phyloP scores from a whole-genome alignment of 2,113 vertebrate genomes.

The Chlamydotis undulata region DNA sequence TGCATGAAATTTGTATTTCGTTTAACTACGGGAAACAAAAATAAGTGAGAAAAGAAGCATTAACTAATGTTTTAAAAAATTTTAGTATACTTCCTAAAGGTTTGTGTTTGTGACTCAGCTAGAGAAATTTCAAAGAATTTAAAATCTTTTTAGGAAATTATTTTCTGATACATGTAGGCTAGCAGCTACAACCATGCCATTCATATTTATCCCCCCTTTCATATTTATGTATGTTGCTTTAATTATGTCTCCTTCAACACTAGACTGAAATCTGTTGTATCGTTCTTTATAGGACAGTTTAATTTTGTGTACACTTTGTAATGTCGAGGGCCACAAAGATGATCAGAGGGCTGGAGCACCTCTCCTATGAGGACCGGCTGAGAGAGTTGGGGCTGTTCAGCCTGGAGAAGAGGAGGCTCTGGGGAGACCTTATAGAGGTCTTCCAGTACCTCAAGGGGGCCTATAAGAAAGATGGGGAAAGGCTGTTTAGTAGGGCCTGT shows the following conservation, averaged over 20 bases:
- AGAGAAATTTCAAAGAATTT: not conserved
- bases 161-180: not conserved
- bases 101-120: not conserved
- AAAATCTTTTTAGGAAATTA: not conserved
- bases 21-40: not conserved
- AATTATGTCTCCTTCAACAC: not conserved
- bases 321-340: not conserved
- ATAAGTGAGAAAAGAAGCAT: not conserved
- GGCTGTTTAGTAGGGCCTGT: too few relatives aligned
- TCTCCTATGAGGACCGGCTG: too few relatives aligned
- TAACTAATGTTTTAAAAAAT: not conserved
- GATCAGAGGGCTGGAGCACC: too few relatives aligned
- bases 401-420: too few relatives aligned
- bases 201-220: not conserved
- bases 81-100: not conserved
- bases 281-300: not conserved
- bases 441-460: too few relatives aligned
- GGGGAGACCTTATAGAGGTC: too few relatives aligned
- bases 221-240: not conserved
- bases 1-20: not conserved
- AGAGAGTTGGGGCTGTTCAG: too few relatives aligned
- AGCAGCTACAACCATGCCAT: not conserved
- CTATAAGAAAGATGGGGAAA: too few relatives aligned
- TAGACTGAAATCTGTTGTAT: not conserved
- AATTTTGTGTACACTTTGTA: not conserved